Conservation (phyloP, 2,797 vertebrate species). For the Nyctalus aviator region DNA sequence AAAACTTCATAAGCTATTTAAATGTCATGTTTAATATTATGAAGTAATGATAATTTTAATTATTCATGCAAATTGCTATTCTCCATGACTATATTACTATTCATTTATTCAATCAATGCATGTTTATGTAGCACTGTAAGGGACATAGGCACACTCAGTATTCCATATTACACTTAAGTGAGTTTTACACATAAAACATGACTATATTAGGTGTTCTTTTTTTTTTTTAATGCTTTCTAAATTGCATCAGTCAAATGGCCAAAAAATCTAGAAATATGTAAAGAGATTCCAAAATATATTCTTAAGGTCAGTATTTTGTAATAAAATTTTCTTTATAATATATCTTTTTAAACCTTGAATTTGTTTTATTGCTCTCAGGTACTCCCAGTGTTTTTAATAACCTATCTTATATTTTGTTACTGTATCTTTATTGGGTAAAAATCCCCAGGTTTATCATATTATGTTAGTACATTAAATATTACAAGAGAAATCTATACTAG, state of each 20-base stretch:
- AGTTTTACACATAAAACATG: neutral
- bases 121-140: neutral
- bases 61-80: constrained; percentile 4
- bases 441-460: neutral
- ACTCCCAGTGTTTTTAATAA: constrained; percentile 3
- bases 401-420: neutral
- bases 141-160: neutral
- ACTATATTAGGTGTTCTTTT: neutral
- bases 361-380: neutral
- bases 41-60: constrained; percentile 41
- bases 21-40: constrained; percentile 13
- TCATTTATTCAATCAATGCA: constrained; percentile 28
- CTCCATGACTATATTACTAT: neutral
- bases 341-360: constrained; percentile 8
- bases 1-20: neutral
- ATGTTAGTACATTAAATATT: constrained; percentile 17
- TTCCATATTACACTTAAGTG: neutral
- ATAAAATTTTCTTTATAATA: neutral
- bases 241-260: neutral
- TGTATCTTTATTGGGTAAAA: neutral
- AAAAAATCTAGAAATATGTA: neutral
- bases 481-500: neutral
- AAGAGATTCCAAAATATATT: neutral
- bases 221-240: neutral
- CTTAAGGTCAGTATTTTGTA: neutral